Evolutionary conservation across 2,113 vertebrate genomes (phyloP).

Genomic region (Limanda limanda): DNA sequence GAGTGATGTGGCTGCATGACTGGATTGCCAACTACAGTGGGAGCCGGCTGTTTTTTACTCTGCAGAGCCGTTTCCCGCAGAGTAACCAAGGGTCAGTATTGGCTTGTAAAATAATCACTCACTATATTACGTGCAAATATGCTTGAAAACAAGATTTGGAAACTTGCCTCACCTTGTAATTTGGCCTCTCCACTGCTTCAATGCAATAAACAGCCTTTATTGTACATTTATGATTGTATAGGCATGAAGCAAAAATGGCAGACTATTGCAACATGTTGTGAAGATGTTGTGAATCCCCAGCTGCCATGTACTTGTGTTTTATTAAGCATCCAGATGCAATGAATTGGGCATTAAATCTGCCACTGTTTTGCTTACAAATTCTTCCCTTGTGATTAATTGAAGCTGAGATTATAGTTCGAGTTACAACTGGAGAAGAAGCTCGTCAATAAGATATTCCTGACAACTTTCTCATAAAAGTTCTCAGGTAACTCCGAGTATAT

Average conservation of each 20-base stretch:
- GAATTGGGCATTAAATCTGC: not conserved
- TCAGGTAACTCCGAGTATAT: too few species aligned
- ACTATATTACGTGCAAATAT: not conserved
- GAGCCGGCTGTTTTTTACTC: slow-evolving; percentile 6
- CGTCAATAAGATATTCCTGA: not conserved
- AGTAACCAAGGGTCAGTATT: not conserved
- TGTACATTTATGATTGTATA: not conserved
- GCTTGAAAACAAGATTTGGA: not conserved
- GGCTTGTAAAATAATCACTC: not conserved
- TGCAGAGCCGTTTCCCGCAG: not conserved
- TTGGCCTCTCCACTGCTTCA: not conserved
- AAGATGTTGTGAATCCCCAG: not conserved
- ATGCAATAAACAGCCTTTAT: not conserved
- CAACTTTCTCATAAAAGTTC: not conserved
- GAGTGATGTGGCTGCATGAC: slow-evolving; percentile 66
- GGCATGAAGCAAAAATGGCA: not conserved
- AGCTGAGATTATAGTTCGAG: too few species aligned
- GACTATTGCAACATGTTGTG: not conserved
- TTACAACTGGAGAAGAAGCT: not conserved
- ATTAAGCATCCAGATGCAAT: not conserved
- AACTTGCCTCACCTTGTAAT: not conserved
- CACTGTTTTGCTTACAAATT: not conserved
- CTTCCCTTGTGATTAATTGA: too few species aligned
- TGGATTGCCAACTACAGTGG: slow-evolving; percentile 42
- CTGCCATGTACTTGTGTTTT: not conserved